phyloP scores from a whole-genome alignment of 2,113 vertebrate genomes.

The Clinocottus analis region DNA sequence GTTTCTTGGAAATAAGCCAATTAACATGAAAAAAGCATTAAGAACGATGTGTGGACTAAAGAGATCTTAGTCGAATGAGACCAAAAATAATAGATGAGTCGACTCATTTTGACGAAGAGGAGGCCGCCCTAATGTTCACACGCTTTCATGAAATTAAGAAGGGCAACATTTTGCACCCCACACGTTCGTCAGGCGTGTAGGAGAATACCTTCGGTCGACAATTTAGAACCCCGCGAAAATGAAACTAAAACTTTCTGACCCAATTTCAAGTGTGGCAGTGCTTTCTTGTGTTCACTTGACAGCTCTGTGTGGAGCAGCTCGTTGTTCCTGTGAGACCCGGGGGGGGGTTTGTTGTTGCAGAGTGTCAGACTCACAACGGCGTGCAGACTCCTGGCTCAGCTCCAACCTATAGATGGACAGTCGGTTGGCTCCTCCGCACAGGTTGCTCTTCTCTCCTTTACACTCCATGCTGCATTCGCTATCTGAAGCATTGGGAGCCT shows the following conservation, averaged over 20 bases:
- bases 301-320: neutral
- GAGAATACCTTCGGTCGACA: neutral
- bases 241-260: neutral
- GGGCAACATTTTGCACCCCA: neutral
- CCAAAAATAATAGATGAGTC: neutral
- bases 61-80: neutral
- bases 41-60: neutral
- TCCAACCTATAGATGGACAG: constrained; percentile 95
- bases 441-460: constrained; percentile 91
- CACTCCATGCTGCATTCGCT: constrained; percentile 94
- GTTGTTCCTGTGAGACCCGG: neutral
- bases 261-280: neutral
- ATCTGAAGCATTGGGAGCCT: constrained; percentile 88
- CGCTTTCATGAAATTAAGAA: neutral
- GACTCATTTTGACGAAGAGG: neutral
- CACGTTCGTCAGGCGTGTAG: neutral
- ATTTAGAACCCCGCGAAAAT: neutral
- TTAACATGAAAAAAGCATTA: neutral
- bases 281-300: neutral
- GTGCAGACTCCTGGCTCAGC: constrained; percentile 93
- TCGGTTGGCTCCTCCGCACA: constrained; percentile 92
- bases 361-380: constrained; percentile 89
- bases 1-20: neutral
- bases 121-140: neutral
- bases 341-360: constrained; percentile 1